Evolutionary conservation across 2,888 invertebrate genomes (phyloP).

Genomic region (Allygus modestus): DNA sequence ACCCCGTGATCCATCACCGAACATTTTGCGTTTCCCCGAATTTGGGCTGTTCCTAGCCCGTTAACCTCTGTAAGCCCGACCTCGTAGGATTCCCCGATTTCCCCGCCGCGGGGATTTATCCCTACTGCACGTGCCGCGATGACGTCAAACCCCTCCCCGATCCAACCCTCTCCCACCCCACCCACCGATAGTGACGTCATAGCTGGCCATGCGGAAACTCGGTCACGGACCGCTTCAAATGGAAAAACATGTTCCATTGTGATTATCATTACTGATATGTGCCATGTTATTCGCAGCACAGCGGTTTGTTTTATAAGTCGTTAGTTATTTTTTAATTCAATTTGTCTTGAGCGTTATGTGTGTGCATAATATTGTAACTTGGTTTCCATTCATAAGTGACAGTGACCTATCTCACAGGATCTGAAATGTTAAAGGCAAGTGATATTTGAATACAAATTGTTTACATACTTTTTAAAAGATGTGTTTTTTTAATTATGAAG

Average conservation of each 20-base stretch:
- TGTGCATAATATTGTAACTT: no score
- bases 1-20: background rate
- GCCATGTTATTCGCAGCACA: background rate
- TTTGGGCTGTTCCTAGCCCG: background rate
- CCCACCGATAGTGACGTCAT: conserved; percentile 20
- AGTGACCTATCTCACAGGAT: no score
- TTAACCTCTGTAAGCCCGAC: background rate
- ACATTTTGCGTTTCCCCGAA: background rate
- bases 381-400: no score
- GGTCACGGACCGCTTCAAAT: conserved; percentile 4
- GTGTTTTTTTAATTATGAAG: no score
- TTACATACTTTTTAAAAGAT: no score
- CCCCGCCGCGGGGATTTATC: conserved; percentile 9
- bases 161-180: background rate
- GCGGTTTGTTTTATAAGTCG: background rate
- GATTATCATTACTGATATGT: background rate
- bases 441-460: no score
- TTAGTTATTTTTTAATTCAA: background rate
- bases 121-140: conserved; percentile 44
- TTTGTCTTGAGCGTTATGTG: no score
- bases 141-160: conserved; percentile 24
- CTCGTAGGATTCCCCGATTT: background rate
- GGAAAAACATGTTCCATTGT: conserved; percentile 24
- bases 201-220: conserved; percentile 8
- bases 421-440: no score